These are phyloP conservation scores for Octopus sinensis DNA, from an alignment of 1,140 invertebrate genomes.

Conservation along the genomic window DNA sequence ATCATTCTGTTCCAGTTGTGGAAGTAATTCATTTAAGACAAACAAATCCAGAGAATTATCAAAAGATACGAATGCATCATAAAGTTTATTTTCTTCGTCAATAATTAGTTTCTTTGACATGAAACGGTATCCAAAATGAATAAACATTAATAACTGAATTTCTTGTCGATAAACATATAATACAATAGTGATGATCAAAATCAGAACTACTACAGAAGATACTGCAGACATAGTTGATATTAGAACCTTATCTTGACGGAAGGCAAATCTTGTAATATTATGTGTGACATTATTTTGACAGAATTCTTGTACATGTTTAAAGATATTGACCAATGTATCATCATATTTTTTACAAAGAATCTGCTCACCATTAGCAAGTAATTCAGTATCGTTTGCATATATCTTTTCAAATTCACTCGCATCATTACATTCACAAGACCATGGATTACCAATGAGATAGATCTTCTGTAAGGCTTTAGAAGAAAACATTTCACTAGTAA, in stretches of 20 bases:
- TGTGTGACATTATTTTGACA: background rate
- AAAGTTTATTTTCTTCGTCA: slow-evolving; percentile 28
- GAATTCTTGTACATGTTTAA: background rate
- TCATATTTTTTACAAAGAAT: background rate
- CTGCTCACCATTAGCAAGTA: background rate
- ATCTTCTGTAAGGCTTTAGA: slow-evolving; percentile 15
- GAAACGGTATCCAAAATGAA: slow-evolving; percentile 30
- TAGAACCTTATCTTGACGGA: slow-evolving; percentile 4
- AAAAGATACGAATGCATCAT: slow-evolving; percentile 45
- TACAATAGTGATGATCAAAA: slow-evolving; percentile 20
- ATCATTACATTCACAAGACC: slow-evolving; percentile 34
- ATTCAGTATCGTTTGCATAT: slow-evolving; percentile 17
- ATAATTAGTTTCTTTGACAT: slow-evolving; percentile 23
- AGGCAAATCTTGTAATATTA: background rate
- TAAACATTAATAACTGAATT: slow-evolving; percentile 36
- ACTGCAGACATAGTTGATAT: background rate
- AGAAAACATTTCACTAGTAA: slow-evolving; percentile 18
- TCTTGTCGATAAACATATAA: slow-evolving; percentile 29
- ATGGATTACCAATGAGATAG: slow-evolving; percentile 33
- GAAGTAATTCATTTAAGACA: slow-evolving; percentile 36
- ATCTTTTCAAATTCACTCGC: slow-evolving; percentile 23
- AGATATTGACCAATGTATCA: background rate
- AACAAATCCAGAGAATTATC: slow-evolving; percentile 40
- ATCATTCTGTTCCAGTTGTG: slow-evolving; percentile 35
- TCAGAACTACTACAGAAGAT: slow-evolving; percentile 16